Percentiles rank a stretch among this genome's conserved stretches.
Conservation (phyloP, 2,113 vertebrate species). For the Aepyceros melampus region DNA sequence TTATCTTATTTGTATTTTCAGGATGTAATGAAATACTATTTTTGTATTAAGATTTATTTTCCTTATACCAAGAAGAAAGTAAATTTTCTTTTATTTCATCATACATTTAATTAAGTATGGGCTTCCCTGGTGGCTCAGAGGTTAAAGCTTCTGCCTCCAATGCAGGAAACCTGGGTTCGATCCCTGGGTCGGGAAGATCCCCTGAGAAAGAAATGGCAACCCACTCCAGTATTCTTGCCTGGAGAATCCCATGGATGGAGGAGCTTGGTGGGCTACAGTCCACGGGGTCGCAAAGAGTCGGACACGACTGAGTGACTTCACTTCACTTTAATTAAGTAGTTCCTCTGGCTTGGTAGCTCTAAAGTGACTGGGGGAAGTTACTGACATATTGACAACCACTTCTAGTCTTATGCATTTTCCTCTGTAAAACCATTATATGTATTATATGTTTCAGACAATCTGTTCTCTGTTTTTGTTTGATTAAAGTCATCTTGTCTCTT, state of each 20-base stretch:
- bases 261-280: too few relatives aligned
- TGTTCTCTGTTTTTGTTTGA: neutral
- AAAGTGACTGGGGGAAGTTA: neutral
- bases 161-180: too few relatives aligned
- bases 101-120: neutral
- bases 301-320: too few relatives aligned
- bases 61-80: neutral
- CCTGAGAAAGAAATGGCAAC: too few relatives aligned
- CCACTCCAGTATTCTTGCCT: too few relatives aligned
- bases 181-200: too few relatives aligned
- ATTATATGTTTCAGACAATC: neutral
- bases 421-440: neutral
- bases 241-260: too few relatives aligned
- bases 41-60: neutral
- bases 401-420: neutral
- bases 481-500: neutral
- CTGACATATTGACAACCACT: neutral
- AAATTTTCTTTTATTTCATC: neutral
- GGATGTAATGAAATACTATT: neutral
- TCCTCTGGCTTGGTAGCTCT: neutral
- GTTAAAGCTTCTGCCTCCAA: too few relatives aligned
- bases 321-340: neutral
- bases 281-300: too few relatives aligned
- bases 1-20: conserved; percentile 13
- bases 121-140: too few relatives aligned